phyloP scores from a whole-genome alignment of 37 sponge, comb jelly and placozoan species.

The Hormiphora californensis region DNA sequence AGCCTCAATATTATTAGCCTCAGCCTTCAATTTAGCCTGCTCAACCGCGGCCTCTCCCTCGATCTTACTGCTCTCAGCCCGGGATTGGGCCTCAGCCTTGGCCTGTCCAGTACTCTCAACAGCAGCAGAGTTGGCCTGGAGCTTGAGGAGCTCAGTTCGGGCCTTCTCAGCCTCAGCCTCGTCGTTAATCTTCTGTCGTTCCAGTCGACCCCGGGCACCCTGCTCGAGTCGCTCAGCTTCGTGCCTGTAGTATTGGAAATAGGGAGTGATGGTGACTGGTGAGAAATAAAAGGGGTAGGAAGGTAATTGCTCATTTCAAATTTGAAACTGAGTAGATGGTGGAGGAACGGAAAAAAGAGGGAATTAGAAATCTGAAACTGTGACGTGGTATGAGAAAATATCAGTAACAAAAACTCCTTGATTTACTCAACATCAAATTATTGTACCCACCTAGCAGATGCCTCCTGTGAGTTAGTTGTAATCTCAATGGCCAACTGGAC shows the following conservation, averaged over 20 bases:
- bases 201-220: conserved; percentile 92
- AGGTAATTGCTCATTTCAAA: background rate
- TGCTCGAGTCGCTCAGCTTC: conserved; percentile 98
- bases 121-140: conserved; percentile 95
- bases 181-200: conserved; percentile 97
- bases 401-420: background rate
- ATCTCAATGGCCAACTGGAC: conserved; percentile 99
- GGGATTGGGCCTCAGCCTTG: conserved; percentile 98
- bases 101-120: conserved; percentile 99
- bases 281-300: background rate
- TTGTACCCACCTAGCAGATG: conserved; percentile 80
- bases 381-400: background rate
- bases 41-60: conserved; percentile 98
- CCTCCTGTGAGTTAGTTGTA: conserved; percentile 98
- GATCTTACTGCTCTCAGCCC: conserved; percentile 90
- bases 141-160: conserved; percentile 78
- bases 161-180: conserved; percentile 98
- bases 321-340: background rate
- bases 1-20: conserved; percentile 90
- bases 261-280: background rate
- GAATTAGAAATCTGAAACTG: background rate
- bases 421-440: background rate
- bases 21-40: conserved; percentile 90
- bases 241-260: conserved; percentile 60
- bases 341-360: no score